A percentile compares a stretch with the other conserved stretches of the same genome.
These are phyloP conservation scores for Thecocarcelia acutangulata DNA, from an alignment of 2,888 invertebrate genomes.

Conservation along the genomic window DNA sequence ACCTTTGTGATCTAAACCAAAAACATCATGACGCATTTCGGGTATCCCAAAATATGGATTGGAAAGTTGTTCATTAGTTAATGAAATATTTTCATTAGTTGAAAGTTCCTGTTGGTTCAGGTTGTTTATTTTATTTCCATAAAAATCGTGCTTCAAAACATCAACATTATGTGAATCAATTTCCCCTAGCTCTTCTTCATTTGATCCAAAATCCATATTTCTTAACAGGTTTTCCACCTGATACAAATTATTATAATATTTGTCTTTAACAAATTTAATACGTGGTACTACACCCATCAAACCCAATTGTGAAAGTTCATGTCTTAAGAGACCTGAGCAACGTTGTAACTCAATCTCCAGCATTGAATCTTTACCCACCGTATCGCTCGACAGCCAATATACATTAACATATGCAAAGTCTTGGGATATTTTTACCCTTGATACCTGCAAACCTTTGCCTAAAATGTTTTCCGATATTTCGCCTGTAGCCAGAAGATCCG, in stretches of 20 bases:
- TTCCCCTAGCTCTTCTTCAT: constrained; percentile 81
- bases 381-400: constrained; percentile 86
- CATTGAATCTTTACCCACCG: constrained; percentile 73
- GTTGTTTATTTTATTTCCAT: constrained; percentile 70
- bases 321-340: constrained; percentile 84
- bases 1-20: constrained; percentile 86
- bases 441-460: constrained; percentile 87
- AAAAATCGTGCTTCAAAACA: constrained; percentile 56
- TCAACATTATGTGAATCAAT: constrained; percentile 50
- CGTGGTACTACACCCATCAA: constrained; percentile 89
- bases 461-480: constrained; percentile 84
- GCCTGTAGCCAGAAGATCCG: constrained; percentile 89
- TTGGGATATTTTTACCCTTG: constrained; percentile 86
- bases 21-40: constrained; percentile 87
- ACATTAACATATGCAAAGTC: constrained; percentile 87
- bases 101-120: not conserved
- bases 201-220: constrained; percentile 87
- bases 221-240: constrained; percentile 85
- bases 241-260: constrained; percentile 82
- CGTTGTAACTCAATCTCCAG: constrained; percentile 84
- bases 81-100: not conserved
- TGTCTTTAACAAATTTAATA: constrained; percentile 88
- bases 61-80: not conserved
- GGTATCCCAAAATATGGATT: constrained; percentile 81
- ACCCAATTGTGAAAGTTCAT: constrained; percentile 87